Percentiles rank a stretch among this genome's conserved stretches.
Conservation (phyloP, 2,113 vertebrate genomes). For the Dasyornis broadbenti region DNA sequence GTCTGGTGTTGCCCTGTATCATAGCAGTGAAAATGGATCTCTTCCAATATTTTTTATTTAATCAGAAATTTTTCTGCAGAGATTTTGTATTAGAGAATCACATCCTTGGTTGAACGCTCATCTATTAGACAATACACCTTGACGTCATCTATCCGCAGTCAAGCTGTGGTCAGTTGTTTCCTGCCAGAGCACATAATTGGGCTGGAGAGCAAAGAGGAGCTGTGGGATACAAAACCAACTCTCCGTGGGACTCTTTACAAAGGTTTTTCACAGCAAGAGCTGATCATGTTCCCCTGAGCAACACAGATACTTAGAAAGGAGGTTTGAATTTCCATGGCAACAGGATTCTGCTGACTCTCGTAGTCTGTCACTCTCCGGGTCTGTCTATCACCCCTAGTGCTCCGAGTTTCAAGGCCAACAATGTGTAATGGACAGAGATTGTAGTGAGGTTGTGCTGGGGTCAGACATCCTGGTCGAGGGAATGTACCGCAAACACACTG, state of each 20-base stretch:
- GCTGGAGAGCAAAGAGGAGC: neutral
- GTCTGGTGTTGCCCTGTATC: neutral
- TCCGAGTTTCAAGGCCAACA: neutral
- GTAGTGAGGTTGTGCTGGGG: neutral
- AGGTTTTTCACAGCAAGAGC: conserved; percentile 2
- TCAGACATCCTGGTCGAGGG: neutral
- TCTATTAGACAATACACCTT: neutral
- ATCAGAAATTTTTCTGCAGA: neutral
- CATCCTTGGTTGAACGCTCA: neutral
- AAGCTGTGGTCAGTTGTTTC: neutral
- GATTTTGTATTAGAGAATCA: neutral
- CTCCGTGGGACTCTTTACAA: neutral
- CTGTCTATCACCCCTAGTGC: neutral
- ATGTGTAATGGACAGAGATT: neutral
- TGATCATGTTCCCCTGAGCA: neutral
- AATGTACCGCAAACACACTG: fast-evolving
- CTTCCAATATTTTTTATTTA: neutral
- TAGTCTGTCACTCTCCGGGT: conserved; percentile 9
- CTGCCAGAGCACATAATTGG: neutral
- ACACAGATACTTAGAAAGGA: conserved; percentile 22
- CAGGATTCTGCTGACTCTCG: conserved; percentile 41
- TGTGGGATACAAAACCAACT: conserved; percentile 14
- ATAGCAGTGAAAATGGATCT: neutral
- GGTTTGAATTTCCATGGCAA: conserved; percentile 65
- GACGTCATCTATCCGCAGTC: neutral